Evolutionary conservation across 2,797 vertebrate genomes (phyloP).

Genomic region (Trachurus trachurus): DNA sequence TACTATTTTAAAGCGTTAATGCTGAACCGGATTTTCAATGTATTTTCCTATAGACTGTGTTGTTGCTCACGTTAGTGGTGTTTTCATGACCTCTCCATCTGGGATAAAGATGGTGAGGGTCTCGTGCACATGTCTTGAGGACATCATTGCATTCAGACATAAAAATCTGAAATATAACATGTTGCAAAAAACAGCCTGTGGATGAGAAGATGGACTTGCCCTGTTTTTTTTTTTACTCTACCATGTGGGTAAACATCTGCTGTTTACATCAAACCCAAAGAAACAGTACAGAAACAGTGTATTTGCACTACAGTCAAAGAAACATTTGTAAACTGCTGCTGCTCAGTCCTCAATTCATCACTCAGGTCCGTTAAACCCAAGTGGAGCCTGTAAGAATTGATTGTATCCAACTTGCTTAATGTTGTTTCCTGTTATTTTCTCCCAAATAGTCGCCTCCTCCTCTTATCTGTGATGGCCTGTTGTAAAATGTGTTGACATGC

Average conservation of each 20-base stretch:
- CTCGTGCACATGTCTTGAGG: neutral
- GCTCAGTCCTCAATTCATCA: neutral
- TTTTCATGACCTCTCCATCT: slow-evolving; percentile 1
- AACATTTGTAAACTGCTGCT: slow-evolving; percentile 11
- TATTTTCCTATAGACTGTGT: neutral
- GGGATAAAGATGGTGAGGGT: neutral
- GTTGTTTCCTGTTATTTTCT: slow-evolving; percentile 31
- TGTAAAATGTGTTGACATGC: slow-evolving; percentile 37
- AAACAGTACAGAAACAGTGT: slow-evolving; percentile 17
- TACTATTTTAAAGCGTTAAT: too few species aligned
- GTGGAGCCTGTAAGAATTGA: slow-evolving; percentile 26
- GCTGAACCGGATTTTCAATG: neutral
- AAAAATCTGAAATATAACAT: too few species aligned
- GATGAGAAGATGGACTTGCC: slow-evolving; percentile 21
- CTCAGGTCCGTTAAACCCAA: slow-evolving; percentile 16
- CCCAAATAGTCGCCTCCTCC: neutral
- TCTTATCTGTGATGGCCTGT: slow-evolving; percentile 38
- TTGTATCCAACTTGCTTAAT: slow-evolving; percentile 18
- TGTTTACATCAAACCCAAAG: slow-evolving; percentile 31
- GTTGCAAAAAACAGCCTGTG: neutral
- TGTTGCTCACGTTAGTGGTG: neutral
- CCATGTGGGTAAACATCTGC: slow-evolving; percentile 57
- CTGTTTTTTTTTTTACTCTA: too few species aligned
- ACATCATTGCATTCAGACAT: too few species aligned
- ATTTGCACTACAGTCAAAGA: slow-evolving; percentile 4